phyloP scores from a whole-genome alignment of 2,113 vertebrate genomes.

The Zosterops japonicus region DNA sequence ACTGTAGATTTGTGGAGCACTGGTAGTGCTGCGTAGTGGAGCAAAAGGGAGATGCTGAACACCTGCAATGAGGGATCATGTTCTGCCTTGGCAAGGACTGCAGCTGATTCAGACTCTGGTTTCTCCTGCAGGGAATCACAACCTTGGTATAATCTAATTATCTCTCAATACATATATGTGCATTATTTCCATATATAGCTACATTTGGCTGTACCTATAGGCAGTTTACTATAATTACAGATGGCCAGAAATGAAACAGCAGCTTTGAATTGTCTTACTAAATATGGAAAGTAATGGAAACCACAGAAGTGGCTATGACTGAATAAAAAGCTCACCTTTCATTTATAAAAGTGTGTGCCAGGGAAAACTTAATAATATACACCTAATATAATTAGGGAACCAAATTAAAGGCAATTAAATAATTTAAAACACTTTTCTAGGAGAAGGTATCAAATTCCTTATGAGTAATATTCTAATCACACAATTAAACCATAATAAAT shows the following conservation, averaged over 20 bases:
- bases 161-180: background rate
- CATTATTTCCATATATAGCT: slow-evolving; percentile 9
- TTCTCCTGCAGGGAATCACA: slow-evolving; percentile 22
- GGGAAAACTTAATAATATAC: background rate
- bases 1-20: background rate
- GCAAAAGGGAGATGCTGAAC: background rate
- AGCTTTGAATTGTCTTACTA: background rate
- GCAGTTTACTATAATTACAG: background rate
- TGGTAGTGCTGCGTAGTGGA: rapidly evolving
- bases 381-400: background rate
- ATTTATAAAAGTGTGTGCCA: background rate
- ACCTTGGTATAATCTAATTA: slow-evolving; percentile 22
- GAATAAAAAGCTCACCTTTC: slow-evolving; percentile 10
- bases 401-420: slow-evolving; percentile 2
- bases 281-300: slow-evolving; percentile 1
- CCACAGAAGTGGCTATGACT: background rate
- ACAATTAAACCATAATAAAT: background rate
- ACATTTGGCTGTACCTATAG: background rate
- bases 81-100: background rate
- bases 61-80: background rate
- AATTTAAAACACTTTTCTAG: background rate
- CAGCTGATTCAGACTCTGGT: background rate
- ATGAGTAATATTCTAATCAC: background rate
- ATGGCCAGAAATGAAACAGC: background rate
- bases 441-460: background rate